Base-by-base conservation (phyloP, 2,113 vertebrate species). In the Nicator chloris region DNA sequence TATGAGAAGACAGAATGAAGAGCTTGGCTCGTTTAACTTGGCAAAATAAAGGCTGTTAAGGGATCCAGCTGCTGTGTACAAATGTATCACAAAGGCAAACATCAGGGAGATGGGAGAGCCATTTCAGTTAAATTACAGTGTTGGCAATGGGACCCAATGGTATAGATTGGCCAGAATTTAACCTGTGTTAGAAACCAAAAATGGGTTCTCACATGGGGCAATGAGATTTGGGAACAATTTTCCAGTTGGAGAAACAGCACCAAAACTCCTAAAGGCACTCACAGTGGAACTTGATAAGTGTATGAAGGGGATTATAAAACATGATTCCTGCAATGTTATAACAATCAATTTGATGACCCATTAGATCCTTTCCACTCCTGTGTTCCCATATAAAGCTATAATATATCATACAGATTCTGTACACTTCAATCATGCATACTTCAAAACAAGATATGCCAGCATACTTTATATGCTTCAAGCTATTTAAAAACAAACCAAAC, bases 41-140 rank as follows among this genome's bases (percentile, higher is more conserved):
- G 64, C 86, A 93, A 92, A 90, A 60, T 71, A 56, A 79, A 92
- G 61, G 57, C 83, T 82, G 49, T 68, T 60, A 68, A 84, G 45
- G 40, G 88, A 87, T 93, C 73, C 73, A 57, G 84, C 91, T 97
- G 73, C 83, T 91, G 73, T 35, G 77, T 95, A 69, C 91, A 96
- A 95, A 97, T 86, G 92, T 54, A 91, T 49, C 54, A 65, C 1
- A 6, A 79, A 85, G 63, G 31, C 18, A 90, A 94, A 77, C 40
- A 90, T 71, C 80, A 86, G 82, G 40, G 57, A 93, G 56, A 76
- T n/a, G 53, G 49, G 33, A 86, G 77, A 95, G 37, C 31, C 53
- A 49, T 71, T 92, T 85, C 61, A 78, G 45, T 40, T 69, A 60
- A 71, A 94, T 61, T 9, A 66, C 44, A 40, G 2, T 28, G 77